Evolutionary conservation across 2,797 vertebrate species (phyloP).

Genomic region (Hylomyscus alleni): DNA sequence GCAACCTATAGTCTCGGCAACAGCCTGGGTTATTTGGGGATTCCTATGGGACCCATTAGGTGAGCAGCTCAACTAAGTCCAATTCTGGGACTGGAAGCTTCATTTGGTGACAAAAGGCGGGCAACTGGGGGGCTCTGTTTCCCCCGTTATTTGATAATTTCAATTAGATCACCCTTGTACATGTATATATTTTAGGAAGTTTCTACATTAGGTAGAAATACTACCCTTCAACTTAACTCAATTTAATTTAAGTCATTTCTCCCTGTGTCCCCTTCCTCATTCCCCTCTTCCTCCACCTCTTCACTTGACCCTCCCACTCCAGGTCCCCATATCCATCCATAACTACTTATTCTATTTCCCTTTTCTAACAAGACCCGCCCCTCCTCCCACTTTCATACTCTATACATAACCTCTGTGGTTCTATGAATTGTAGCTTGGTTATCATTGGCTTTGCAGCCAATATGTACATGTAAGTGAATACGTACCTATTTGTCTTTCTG

Average conservation of each 20-base stretch:
- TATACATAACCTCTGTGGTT: not conserved
- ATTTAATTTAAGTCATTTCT: not conserved
- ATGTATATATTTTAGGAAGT: not conserved
- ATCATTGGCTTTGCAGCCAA: not conserved
- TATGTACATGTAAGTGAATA: not conserved
- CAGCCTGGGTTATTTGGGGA: not conserved
- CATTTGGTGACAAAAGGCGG: not conserved
- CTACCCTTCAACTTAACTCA: not conserved
- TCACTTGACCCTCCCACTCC: not conserved
- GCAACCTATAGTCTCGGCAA: not conserved
- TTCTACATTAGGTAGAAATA: not conserved
- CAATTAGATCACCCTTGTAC: not conserved
- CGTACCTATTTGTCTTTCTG: not conserved
- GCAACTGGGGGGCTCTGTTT: not conserved
- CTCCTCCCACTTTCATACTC: not conserved
- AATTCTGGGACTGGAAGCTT: not conserved
- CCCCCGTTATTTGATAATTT: not conserved
- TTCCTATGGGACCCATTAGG: not conserved
- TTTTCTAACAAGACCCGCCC: not conserved
- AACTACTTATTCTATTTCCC: not conserved
- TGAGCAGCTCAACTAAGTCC: not conserved
- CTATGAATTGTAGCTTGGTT: not conserved
- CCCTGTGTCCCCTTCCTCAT: not conserved
- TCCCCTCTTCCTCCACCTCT: no score
- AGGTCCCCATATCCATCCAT: not conserved